Conservation (phyloP, 1,140 invertebrate genomes). For the Bombus confusus region DNA sequence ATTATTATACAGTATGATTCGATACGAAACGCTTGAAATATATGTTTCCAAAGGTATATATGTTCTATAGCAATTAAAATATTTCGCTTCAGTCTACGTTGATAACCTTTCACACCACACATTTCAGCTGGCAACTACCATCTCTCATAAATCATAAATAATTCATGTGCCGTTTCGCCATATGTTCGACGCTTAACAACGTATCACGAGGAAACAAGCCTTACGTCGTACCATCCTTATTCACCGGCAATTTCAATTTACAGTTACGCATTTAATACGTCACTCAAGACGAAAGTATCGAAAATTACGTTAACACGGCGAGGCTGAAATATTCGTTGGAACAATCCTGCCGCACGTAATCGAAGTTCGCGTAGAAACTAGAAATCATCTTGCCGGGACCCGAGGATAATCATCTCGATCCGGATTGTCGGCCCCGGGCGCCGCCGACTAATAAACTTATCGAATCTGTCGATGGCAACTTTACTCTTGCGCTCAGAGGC, state of each 20-base stretch:
- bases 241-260: not conserved
- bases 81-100: not conserved
- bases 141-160: not conserved
- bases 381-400: not conserved
- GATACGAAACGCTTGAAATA: no score
- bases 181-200: not conserved
- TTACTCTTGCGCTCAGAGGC: not conserved
- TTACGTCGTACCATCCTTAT: not conserved
- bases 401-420: not conserved
- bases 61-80: not conserved
- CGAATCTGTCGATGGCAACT: slow-evolving; percentile 11
- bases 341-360: not conserved
- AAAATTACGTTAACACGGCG: not conserved
- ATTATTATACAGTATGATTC: no score
- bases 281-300: not conserved
- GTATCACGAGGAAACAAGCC: not conserved
- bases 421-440: not conserved
- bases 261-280: not conserved
- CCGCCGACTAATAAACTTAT: slow-evolving; percentile 28
- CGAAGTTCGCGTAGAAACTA: not conserved
- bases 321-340: no score
- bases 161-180: not conserved
- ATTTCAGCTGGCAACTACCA: not conserved
- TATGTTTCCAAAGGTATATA: not conserved
- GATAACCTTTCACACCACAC: not conserved